These are phyloP conservation scores for Megalonaias nervosa DNA, from an alignment of 1,140 invertebrate genomes.

Conservation along the genomic window DNA sequence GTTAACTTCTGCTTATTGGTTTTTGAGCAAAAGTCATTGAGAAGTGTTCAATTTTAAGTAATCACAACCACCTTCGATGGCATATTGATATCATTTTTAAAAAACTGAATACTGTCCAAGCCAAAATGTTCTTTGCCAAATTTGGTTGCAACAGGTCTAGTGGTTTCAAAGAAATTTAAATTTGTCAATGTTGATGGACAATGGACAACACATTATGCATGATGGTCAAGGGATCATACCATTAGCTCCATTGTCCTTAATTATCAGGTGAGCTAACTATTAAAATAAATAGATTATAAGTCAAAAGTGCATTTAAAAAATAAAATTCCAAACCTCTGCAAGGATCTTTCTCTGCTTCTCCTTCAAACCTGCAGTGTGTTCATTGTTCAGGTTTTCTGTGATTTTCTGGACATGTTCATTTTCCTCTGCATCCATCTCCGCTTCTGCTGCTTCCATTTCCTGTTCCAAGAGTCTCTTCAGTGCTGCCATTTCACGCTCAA, in stretches of 20 bases:
- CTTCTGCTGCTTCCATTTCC: constrained; percentile 50
- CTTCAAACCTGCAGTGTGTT: constrained; percentile 48
- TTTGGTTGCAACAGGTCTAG: too few relatives aligned
- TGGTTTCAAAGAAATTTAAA: too few relatives aligned
- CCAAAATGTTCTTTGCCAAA: too few relatives aligned
- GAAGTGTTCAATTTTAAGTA: too few relatives aligned
- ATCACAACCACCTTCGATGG: too few relatives aligned
- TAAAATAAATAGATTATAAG: constrained; percentile 3
- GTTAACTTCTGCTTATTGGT: too few relatives aligned
- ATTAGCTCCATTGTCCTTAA: constrained; percentile 7
- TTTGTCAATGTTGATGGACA: too few relatives aligned
- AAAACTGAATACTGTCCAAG: too few relatives aligned
- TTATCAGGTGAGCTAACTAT: constrained; percentile 34
- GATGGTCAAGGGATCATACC: too few relatives aligned
- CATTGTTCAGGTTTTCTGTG: constrained; percentile 54
- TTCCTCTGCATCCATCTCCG: constrained; percentile 59
- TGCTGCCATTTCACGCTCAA: constrained; percentile 51
- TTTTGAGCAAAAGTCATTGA: too few relatives aligned
- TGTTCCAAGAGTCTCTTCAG: constrained; percentile 55
- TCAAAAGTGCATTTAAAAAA: background rate
- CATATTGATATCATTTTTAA: too few relatives aligned
- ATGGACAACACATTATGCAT: too few relatives aligned
- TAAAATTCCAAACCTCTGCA: constrained; percentile 40
- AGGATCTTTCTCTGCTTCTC: constrained; percentile 53
- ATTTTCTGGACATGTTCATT: constrained; percentile 55